Percentiles rank a stretch among this genome's conserved stretches.
Conservation (phyloP, 2,888 invertebrate genomes). For the Acanthosepion esculentum region DNA sequence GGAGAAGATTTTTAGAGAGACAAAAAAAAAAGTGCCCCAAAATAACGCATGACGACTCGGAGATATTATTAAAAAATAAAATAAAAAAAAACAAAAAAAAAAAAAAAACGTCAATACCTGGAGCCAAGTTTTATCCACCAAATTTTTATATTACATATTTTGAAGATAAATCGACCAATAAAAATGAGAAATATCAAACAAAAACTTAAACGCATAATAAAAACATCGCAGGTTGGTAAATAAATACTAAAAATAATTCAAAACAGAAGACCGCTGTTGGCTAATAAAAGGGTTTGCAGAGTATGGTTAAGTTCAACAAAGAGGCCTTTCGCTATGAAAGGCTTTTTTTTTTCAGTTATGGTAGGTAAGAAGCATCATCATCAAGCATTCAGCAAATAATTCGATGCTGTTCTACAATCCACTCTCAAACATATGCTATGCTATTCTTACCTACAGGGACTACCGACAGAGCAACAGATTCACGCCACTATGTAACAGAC, state of each 20-base stretch:
- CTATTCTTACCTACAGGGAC: not conserved
- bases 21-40: too few relatives aligned
- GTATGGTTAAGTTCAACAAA: not conserved
- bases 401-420: not conserved
- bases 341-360: not conserved
- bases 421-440: not conserved
- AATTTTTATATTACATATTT: too few relatives aligned
- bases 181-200: too few relatives aligned
- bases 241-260: too few relatives aligned
- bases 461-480: not conserved
- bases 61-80: too few relatives aligned
- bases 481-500: not conserved
- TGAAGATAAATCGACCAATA: too few relatives aligned
- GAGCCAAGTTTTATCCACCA: too few relatives aligned
- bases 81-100: too few relatives aligned
- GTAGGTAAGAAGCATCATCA: not conserved
- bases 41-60: too few relatives aligned
- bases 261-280: not conserved
- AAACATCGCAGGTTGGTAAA: not conserved
- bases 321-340: not conserved
- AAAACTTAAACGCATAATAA: too few relatives aligned
- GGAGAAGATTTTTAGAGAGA: too few relatives aligned
- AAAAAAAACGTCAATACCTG: too few relatives aligned
- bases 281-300: not conserved
- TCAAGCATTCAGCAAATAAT: not conserved